These are phyloP conservation scores for Epinotia ramella DNA, from an alignment of 2,888 invertebrate genomes.

Conservation along the genomic window DNA sequence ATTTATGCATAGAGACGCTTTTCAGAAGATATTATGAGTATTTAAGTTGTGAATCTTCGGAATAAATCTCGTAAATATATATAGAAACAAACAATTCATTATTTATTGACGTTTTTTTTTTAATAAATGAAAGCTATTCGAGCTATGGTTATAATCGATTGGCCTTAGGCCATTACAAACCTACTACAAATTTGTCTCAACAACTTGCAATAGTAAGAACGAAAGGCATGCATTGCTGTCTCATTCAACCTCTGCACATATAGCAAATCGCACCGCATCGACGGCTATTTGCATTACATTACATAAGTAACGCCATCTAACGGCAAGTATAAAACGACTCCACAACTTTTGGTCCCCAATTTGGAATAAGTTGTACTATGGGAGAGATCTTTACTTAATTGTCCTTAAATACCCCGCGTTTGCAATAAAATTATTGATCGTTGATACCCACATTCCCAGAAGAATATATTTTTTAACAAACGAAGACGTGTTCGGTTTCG, in stretches of 20 bases:
- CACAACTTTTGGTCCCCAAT: not conserved
- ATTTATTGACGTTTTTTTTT: constrained; percentile 16
- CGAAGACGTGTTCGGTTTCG: too few species aligned
- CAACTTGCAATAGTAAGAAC: too few species aligned
- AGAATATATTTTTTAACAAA: not conserved
- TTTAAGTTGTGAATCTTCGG: not conserved
- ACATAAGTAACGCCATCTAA: not conserved
- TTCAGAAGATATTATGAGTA: not conserved
- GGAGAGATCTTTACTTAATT: constrained; percentile 5
- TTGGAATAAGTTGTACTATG: constrained; percentile 11
- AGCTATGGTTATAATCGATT: not conserved
- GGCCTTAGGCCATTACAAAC: too few species aligned
- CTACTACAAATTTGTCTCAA: too few species aligned
- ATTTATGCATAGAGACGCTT: not conserved
- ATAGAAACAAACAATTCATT: constrained; percentile 1
- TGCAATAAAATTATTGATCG: not conserved
- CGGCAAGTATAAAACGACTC: not conserved
- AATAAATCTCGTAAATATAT: not conserved
- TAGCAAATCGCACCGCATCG: too few species aligned
- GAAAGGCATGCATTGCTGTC: too few species aligned
- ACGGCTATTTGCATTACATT: too few species aligned
- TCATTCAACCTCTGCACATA: not conserved
- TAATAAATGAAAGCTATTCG: constrained; percentile 6
- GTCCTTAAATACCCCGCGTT: not conserved
- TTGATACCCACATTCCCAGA: constrained; percentile 4